Base-by-base conservation (phyloP, 2,888 invertebrate species). In the Mesoligia furuncula region DNA sequence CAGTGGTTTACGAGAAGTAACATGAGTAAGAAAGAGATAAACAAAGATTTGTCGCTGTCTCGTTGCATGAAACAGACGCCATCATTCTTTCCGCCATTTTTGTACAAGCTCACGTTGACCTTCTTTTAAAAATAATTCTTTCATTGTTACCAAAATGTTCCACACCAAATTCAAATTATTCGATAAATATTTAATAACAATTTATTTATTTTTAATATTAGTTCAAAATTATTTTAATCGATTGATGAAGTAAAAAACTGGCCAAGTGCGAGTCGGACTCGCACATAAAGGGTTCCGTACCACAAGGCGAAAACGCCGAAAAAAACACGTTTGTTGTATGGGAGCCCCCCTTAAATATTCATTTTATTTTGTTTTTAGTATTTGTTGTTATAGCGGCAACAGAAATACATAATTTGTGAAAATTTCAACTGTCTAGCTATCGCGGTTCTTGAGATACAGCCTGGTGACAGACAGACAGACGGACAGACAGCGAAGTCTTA, bases 51-150 rank as follows among this genome's bases (percentile, higher is more conserved):
- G 65, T 87, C 75, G 80, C 42, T 83, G 70, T 62, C 59, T 36
- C 81, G 79, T 83, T 48, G 86, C 90, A 91, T 90, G 87, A 93
- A 93, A 93, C 91, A 91, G 96, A 95, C 96, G 96, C 96, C 96
- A 95, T 96, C 88, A 93, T 93, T 91, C 86, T 93, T 93, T 96
- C 96, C 95, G 96, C 96, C 96, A 96, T 96, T 94, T 95, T 95
- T 79, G 70, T 84, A 80, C 75, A 42, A 54, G 81, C 72, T 80
- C 73, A 87, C 84, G 77, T 80, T 84, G 80, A 77, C 72, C 65
- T 69, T 80, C 82, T 81, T 80, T 82, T 85, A 68, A 24, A 61
- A 66, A 2, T 39, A 59, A 24, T 48, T 62, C 0, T 36, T 31
- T 15, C 20, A n/a, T n/a, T 39, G n/a, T 31, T 13, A 39, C n/a